phyloP scores from a whole-genome alignment of 1,140 invertebrate species.

The Chironomus striatipennis region DNA sequence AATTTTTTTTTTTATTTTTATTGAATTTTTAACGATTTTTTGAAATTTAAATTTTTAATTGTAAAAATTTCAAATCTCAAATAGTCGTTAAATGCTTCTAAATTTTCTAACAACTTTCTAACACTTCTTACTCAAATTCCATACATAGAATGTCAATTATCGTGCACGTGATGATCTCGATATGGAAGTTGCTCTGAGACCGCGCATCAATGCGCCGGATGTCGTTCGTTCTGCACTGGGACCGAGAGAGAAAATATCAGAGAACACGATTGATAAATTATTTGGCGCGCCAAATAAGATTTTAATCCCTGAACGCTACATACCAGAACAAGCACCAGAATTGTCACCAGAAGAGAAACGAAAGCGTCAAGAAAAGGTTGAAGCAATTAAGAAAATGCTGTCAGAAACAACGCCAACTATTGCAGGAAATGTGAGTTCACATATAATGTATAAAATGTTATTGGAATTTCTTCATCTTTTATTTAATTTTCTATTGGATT shows the following conservation, averaged over 20 bases:
- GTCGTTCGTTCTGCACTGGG: constrained; percentile 72
- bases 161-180: constrained; percentile 75
- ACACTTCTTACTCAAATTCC: background rate
- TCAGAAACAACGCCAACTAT: constrained; percentile 53
- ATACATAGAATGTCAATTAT: constrained; percentile 42
- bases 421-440: constrained; percentile 40
- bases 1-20: too few species aligned
- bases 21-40: background rate
- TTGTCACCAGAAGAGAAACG: constrained; percentile 72
- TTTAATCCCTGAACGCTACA: constrained; percentile 81
- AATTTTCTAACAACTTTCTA: too few species aligned
- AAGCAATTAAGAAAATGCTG: constrained; percentile 84
- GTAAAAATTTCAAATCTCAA: background rate
- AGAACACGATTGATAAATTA: constrained; percentile 74
- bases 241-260: constrained; percentile 44
- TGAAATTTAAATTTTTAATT: background rate
- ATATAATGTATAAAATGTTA: background rate
- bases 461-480: background rate
- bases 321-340: constrained; percentile 76
- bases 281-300: constrained; percentile 82
- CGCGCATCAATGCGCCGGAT: constrained; percentile 66
- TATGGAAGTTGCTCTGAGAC: constrained; percentile 67
- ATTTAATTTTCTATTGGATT: background rate
- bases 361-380: constrained; percentile 74
- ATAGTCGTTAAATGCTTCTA: too few species aligned